These are phyloP conservation scores for Napeogenes sylphis DNA, from an alignment of 2,888 invertebrate species.

Conservation along the genomic window DNA sequence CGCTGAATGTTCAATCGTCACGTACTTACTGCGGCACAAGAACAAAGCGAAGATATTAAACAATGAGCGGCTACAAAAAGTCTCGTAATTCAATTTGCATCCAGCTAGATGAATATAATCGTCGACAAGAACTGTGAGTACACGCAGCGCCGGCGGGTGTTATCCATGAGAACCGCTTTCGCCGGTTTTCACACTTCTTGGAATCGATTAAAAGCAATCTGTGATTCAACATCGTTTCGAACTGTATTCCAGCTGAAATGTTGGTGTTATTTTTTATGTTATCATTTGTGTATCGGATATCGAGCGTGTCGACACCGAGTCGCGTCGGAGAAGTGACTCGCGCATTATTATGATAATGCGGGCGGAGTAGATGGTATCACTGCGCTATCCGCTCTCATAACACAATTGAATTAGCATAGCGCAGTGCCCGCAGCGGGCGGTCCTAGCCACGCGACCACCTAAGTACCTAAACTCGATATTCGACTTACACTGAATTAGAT, in stretches of 20 bases:
- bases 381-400: conserved; percentile 59
- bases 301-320: conserved; percentile 47
- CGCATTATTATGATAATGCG: conserved; percentile 75
- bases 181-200: conserved; percentile 73
- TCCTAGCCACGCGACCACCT: conserved; percentile 70
- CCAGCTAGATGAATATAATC: conserved; percentile 71
- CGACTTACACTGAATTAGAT: conserved; percentile 23
- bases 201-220: conserved; percentile 61
- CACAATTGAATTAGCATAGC: conserved; percentile 78
- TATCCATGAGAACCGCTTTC: conserved; percentile 67
- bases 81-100: conserved; percentile 78
- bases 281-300: conserved; percentile 39
- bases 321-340: conserved; percentile 60
- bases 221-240: conserved; percentile 27
- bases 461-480: conserved; percentile 33
- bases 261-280: conserved; percentile 16
- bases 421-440: conserved; percentile 66
- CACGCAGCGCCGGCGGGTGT: conserved; percentile 53
- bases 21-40: conserved; percentile 63
- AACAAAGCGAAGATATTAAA: conserved; percentile 69
- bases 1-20: conserved; percentile 70
- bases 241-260: conserved; percentile 11
- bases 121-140: conserved; percentile 55
- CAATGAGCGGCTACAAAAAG: conserved; percentile 73
- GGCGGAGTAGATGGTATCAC: conserved; percentile 66